Base-by-base conservation (phyloP, 2,888 invertebrate genomes). In the Amphipyra berbera region DNA sequence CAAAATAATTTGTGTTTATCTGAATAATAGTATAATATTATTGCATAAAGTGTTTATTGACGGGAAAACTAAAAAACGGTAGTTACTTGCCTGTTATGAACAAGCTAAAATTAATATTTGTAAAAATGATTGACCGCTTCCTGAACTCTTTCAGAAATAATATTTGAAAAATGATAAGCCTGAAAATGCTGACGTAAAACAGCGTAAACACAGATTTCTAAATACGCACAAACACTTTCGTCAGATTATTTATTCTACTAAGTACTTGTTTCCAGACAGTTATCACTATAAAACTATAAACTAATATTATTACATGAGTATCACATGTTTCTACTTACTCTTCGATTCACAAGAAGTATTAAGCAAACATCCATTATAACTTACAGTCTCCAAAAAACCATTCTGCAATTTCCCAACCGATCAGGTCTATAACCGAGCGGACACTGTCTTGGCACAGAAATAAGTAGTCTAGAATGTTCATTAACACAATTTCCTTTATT, bases 401-500 rank as follows among this genome's bases (percentile, higher is more conserved):
- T 59, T 78, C 92, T 84, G 55, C 93, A 94, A 62, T 78, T 86
- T 2, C 93, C 93, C 6, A 89, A 71, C 79, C 88, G 81, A 63
- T 93, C 94, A 13, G 69, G 78, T 57, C 84, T 87, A 42, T 91
- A 94, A 0, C 94, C 94, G 14, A 67, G 49, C 0, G 94, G 94
- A 61, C 94, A 94, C 49, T 93, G 92, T 44, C 66, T 76, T 1
- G 94, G 94, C 13, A 94, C 80, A 2, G 88, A 82, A 48, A 93
- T 64, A n/a, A 94, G 86, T 48, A 90, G 81, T 57, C 85, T 88
- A 8, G 89, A 89, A 65, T 82, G 84, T 14, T 73, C 71, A 65
- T 88, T 89, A 4, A 86, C 81, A 79, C 86, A 86, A 2, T 71
- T 69, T 2, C 88, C 90, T 40, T 83, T 78, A 9, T 78, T 82